These are phyloP conservation scores for Oryzias sinensis DNA, from an alignment of 2,797 vertebrate genomes.

Conservation along the genomic window DNA sequence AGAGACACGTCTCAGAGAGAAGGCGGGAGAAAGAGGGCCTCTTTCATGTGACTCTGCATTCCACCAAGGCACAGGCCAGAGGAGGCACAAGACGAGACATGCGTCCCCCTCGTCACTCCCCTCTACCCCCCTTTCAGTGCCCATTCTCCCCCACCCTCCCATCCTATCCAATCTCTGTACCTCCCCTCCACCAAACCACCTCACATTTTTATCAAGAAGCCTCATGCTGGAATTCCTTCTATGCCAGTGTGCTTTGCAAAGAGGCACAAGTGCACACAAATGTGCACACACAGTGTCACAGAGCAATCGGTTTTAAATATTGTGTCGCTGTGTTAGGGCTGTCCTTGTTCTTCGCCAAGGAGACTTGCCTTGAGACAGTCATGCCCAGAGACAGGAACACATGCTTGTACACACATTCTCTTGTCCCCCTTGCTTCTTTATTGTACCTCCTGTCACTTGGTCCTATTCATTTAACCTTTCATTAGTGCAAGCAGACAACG, in stretches of 20 bases:
- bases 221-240: slow-evolving; percentile 88
- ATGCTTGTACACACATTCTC: slow-evolving; percentile 56
- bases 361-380: slow-evolving; percentile 76
- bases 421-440: slow-evolving; percentile 81
- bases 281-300: slow-evolving; percentile 67
- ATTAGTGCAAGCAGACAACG: slow-evolving; percentile 92
- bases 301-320: slow-evolving; percentile 92
- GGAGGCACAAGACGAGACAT: slow-evolving; percentile 86
- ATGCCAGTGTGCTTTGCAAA: slow-evolving; percentile 82
- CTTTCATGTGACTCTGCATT: slow-evolving; percentile 83
- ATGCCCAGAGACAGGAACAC: slow-evolving; percentile 43
- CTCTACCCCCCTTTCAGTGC: slow-evolving; percentile 27
- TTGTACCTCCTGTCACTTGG: slow-evolving; percentile 96
- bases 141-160: slow-evolving; percentile 28
- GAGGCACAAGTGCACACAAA: slow-evolving; percentile 41
- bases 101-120: slow-evolving; percentile 66
- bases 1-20: slow-evolving; percentile 65
- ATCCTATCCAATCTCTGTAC: slow-evolving; percentile 41
- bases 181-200: slow-evolving; percentile 80
- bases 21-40: slow-evolving; percentile 63
- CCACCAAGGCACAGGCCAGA: slow-evolving; percentile 79
- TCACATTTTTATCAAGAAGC: slow-evolving; percentile 88
- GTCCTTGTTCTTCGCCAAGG: slow-evolving; percentile 85
- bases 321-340: slow-evolving; percentile 82
- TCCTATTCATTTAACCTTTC: slow-evolving; percentile 99